Conservation (phyloP, 2,113 vertebrate genomes). For the Lepus timidus region DNA sequence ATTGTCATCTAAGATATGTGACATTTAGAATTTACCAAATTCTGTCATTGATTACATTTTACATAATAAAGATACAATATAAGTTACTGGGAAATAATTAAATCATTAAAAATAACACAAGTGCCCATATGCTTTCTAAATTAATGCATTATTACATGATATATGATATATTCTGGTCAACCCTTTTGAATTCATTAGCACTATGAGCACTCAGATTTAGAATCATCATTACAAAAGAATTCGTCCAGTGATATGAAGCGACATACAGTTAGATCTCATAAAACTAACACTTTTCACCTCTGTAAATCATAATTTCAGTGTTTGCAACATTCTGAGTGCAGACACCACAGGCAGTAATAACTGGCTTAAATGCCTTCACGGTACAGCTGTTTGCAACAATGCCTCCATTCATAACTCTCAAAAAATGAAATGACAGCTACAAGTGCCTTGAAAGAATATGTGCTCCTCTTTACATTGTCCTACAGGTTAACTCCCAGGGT, state of each 20-base stretch:
- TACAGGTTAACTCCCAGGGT: slow-evolving; percentile 70
- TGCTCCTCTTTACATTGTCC: slow-evolving; percentile 67
- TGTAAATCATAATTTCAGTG: slow-evolving; percentile 77
- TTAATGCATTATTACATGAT: background rate
- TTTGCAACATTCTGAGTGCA: slow-evolving; percentile 79
- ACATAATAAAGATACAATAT: slow-evolving; percentile 43
- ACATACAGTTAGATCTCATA: slow-evolving; percentile 44
- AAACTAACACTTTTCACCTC: slow-evolving; percentile 69
- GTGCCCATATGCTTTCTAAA: slow-evolving; percentile 52
- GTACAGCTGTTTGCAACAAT: slow-evolving; percentile 82
- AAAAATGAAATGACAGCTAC: slow-evolving; percentile 75
- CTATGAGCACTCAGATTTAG: slow-evolving; percentile 59
- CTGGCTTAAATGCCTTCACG: slow-evolving; percentile 81
- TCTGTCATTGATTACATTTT: slow-evolving; percentile 49
- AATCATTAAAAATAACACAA: slow-evolving; percentile 57
- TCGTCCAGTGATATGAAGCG: slow-evolving; percentile 38
- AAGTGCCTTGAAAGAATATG: slow-evolving; percentile 75
- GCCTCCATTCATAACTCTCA: slow-evolving; percentile 79
- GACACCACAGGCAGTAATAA: slow-evolving; percentile 80
- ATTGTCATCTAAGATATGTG: background rate
- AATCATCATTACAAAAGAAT: slow-evolving; percentile 53
- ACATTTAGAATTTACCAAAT: slow-evolving; percentile 68
- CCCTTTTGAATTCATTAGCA: slow-evolving; percentile 51
- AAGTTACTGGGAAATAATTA: slow-evolving; percentile 30
- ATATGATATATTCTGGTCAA: background rate